Conservation (phyloP, 2,797 vertebrate species). For the Pseudochirops corinnae region DNA sequence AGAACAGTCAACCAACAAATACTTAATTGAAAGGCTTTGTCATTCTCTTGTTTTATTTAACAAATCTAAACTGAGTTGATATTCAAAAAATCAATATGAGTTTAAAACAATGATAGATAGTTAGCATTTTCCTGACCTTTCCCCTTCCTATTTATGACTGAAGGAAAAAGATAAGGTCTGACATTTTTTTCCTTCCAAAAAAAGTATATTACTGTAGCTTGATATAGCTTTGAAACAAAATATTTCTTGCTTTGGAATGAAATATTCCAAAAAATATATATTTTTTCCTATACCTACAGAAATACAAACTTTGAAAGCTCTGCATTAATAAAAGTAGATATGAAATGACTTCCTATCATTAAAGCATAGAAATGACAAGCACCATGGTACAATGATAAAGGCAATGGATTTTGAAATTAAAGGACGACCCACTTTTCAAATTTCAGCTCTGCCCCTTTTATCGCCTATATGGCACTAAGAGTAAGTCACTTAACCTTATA, state of each 20-base stretch:
- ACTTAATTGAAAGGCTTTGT: neutral
- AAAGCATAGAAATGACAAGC: neutral
- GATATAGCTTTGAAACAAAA: neutral
- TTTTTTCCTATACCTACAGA: neutral
- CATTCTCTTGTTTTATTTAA: neutral
- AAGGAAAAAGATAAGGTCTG: neutral
- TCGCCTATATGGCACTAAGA: neutral
- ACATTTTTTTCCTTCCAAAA: neutral
- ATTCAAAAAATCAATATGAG: neutral
- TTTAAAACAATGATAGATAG: neutral
- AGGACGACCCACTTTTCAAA: neutral
- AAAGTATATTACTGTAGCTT: neutral
- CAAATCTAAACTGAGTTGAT: neutral
- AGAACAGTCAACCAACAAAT: neutral
- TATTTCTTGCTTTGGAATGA: neutral
- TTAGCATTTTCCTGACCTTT: neutral
- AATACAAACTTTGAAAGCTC: neutral
- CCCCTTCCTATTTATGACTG: neutral
- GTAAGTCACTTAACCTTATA: conserved; percentile 11
- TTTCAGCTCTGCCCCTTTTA: neutral
- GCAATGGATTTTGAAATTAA: neutral
- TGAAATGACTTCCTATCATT: neutral
- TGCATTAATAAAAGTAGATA: neutral
- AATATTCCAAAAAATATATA: neutral
- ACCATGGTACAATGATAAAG: neutral